Evolutionary conservation across 2,113 vertebrate genomes (phyloP), one percentile per base, ranked within the genome.

Genomic region (Echinops telfairi): DNA sequence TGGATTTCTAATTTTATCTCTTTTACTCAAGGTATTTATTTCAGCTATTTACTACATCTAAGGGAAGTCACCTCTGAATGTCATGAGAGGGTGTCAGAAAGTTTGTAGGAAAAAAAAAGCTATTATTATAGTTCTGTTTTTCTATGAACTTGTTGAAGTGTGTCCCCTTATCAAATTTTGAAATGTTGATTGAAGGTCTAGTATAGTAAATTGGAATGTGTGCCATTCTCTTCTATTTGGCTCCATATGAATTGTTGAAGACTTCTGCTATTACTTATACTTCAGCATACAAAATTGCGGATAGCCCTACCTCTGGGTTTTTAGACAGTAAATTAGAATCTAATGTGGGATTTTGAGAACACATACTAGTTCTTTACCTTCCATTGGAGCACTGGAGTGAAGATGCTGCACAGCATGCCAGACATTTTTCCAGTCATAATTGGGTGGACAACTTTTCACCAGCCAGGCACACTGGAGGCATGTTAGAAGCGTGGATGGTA

Each of bases 381-480:
- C 0, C 0, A 4, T 53, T 95, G 22, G 68, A 98, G 98, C 38
- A 25, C 7, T 98, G 98, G 98, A 78, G 0, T 75, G 0, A 57
- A 84, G 0, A 6, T 0, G 95, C 97, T 90, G 97, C 97, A 94
- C 0, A 1, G 16, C 98, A 98, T 87, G 97, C 98, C 8, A 90
- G 95, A 78, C 62, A 3, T 0, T 93, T 97, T 95, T 96, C 97
- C 25, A 71, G 43, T 7, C 0, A 3, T 0, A 79, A 53, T 16
- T 27, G 83, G 0, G 1, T 0, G 0, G 83, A 95, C 12, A 98
- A 97, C 38, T 75, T 92, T 15, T 0, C 27, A 14, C 0, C 16
- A 1, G 27, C 25, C 25, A 97, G 98, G 47, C 93, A 0, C 81
- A 95, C 97, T 14, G 5, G 62, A 87, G 36, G 95, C 95, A 94